Base-by-base conservation (phyloP, 2,888 invertebrate species). In the Lamproptera curius region DNA sequence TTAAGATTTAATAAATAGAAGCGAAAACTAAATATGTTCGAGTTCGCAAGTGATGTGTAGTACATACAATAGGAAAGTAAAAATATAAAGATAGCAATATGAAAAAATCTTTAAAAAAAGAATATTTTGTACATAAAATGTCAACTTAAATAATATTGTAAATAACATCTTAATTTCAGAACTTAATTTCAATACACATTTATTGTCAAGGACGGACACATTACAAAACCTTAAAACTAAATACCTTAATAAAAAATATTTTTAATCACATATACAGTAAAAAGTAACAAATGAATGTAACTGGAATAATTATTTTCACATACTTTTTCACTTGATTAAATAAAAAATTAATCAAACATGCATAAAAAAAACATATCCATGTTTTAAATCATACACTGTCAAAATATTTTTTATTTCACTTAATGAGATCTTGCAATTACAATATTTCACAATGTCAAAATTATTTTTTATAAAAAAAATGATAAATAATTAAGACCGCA, bases 401-500 rank as follows among this genome's bases (percentile, higher is more conserved):
- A 28, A 28, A 9, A 28, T n/a, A 28, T 23, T 23, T 23, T 8
- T 46, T 53, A 49, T 45, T 53, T 52, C 42, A 48, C 17, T 41
- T 55, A 56, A 51, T 59, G 59, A 59, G 59, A 59, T 59, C 59
- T 52, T 55, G 49, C 42, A 35, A 46, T 11, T 31, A 31, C 31
- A 13, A 51, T 42, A 42, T 48, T 42, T 41, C 41, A 16, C 16
- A 33, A 49, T 49, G 40, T 13, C 5, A 44, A 28, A 10, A 28
- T 38, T 31, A 31, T 33, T 42, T 34, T 2, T 10, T 35, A 9
- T 13, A 10, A 16, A 20, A 17, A 14, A 20, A 14, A 14, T 33
- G 13, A n/a, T n/a, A n/a, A n/a, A n/a, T n/a, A n/a, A n/a, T n/a
- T n/a, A n/a, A n/a, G n/a, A n/a, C n/a, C n/a, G n/a, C n/a, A n/a